Percentiles rank a stretch among this genome's conserved stretches.
Conservation (phyloP, 1,140 invertebrate genomes). For the Aphaenogaster ashmeadi region DNA sequence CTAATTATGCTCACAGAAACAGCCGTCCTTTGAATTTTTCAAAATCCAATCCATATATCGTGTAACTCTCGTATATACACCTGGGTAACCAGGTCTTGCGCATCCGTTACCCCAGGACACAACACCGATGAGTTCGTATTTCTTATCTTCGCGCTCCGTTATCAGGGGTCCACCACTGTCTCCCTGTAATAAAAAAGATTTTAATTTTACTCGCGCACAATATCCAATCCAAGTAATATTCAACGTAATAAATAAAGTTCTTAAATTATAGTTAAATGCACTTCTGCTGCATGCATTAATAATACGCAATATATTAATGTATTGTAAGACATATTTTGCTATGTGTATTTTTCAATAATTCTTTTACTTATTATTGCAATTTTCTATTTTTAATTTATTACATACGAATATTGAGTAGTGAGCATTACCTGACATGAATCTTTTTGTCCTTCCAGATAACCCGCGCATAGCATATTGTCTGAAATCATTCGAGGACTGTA, state of each 20-base stretch:
- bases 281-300: neutral
- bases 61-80: slow-evolving; percentile 91
- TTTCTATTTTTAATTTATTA: neutral
- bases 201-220: neutral
- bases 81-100: slow-evolving; percentile 89
- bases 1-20: slow-evolving; percentile 86
- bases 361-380: neutral
- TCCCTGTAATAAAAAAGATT: slow-evolving; percentile 88
- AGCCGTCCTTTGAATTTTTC: slow-evolving; percentile 89
- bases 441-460: slow-evolving; percentile 92
- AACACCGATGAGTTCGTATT: slow-evolving; percentile 92
- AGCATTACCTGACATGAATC: slow-evolving; percentile 93
- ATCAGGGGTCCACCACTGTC: slow-evolving; percentile 97
- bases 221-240: neutral
- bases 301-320: neutral
- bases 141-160: slow-evolving; percentile 90
- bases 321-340: neutral
- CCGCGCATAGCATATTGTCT: slow-evolving; percentile 95
- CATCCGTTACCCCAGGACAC: slow-evolving; percentile 86
- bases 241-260: neutral
- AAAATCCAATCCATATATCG: slow-evolving; percentile 91
- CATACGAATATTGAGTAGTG: neutral
- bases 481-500: slow-evolving; percentile 93
- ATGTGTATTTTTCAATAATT: neutral
- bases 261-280: neutral